A percentile compares a stretch with the other conserved stretches of the same genome.
phyloP scores from a whole-genome alignment of 1,140 invertebrate genomes.

The Drosophila fuyamai region DNA sequence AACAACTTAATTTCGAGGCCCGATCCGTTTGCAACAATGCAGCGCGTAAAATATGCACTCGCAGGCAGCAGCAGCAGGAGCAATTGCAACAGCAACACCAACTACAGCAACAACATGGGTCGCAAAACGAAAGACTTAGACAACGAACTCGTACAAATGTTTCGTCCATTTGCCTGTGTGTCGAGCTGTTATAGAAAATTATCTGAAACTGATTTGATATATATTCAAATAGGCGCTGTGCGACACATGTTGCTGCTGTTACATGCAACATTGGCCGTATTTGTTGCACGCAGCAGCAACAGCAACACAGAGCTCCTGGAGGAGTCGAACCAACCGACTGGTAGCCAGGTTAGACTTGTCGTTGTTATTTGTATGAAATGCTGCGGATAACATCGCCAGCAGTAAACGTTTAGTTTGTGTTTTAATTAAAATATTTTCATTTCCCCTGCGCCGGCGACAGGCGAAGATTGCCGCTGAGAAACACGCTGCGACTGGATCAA shows the following conservation, averaged over 20 bases:
- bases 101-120: slow-evolving; percentile 14
- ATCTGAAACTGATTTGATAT: slow-evolving; percentile 83
- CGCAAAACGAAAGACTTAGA: slow-evolving; percentile 76
- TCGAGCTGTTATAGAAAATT: slow-evolving; percentile 80
- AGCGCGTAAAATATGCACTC: slow-evolving; percentile 78
- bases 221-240: slow-evolving; percentile 82
- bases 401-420: slow-evolving; percentile 81
- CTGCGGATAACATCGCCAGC: slow-evolving; percentile 73
- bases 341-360: slow-evolving; percentile 41
- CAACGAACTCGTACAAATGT: slow-evolving; percentile 76
- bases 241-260: slow-evolving; percentile 78
- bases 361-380: slow-evolving; percentile 68
- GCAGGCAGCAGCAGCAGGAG: slow-evolving; percentile 15
- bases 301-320: slow-evolving; percentile 12
- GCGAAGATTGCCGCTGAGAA: slow-evolving; percentile 41
- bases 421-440: slow-evolving; percentile 82
- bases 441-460: slow-evolving; percentile 44
- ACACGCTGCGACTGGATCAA: slow-evolving; percentile 53
- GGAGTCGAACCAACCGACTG: slow-evolving; percentile 35
- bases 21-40: slow-evolving; percentile 61
- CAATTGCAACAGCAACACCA: slow-evolving; percentile 38
- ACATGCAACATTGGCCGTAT: slow-evolving; percentile 76
- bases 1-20: slow-evolving; percentile 78
- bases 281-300: slow-evolving; percentile 68
- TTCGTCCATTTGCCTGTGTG: slow-evolving; percentile 51